Conservation (phyloP, 2,888 invertebrate genomes). For the Tetropium fuscum region DNA sequence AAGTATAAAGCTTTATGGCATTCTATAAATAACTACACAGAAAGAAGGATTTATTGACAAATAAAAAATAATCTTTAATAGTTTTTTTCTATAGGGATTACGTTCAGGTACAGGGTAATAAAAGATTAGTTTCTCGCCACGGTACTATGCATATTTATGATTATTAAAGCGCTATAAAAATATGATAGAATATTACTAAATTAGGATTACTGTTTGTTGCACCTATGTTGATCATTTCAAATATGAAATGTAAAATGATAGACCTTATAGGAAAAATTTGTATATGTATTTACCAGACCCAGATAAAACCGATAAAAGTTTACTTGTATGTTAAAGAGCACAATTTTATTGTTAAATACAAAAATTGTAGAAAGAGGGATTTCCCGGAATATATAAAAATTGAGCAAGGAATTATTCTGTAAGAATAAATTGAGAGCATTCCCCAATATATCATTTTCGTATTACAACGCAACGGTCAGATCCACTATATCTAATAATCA, state of each 20-base stretch:
- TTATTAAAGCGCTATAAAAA: background rate
- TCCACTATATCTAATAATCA: no score
- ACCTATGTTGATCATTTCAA: background rate
- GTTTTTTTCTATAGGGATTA: conserved; percentile 8
- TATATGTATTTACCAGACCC: background rate
- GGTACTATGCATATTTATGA: conserved; percentile 9
- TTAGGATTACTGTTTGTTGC: conserved; percentile 5
- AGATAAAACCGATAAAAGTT: no score
- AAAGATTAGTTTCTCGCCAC: conserved; percentile 10
- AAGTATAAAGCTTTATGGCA: conserved; percentile 7
- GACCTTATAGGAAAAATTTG: background rate
- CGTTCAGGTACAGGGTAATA: conserved; percentile 14
- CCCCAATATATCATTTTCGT: no score
- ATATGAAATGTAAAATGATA: background rate
- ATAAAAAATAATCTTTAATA: conserved; percentile 19
- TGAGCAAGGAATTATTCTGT: no score
- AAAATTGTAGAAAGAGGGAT: no score
- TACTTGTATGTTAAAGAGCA: no score
- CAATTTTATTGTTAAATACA: no score
- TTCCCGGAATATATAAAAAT: no score
- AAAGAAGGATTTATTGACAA: conserved; percentile 8
- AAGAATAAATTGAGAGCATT: no score
- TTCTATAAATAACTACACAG: conserved; percentile 6
- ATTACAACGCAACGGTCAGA: no score
- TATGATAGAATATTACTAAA: conserved; percentile 15